Evolutionary conservation across 1,140 invertebrate species (phyloP).

Genomic region (Leptopilina boulardi): DNA sequence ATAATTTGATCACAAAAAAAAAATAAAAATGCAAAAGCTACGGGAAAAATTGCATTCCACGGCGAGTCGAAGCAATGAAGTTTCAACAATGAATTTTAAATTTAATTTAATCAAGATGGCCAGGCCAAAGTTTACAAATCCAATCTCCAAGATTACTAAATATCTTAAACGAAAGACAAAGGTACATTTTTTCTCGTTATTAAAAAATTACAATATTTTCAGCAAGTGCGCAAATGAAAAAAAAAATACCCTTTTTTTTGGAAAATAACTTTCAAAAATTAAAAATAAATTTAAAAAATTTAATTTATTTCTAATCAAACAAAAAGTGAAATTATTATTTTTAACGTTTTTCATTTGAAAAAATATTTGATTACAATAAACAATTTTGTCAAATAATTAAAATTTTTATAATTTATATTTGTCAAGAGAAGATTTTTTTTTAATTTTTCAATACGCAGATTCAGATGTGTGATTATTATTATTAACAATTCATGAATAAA

Average conservation of each 20-base stretch:
- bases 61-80: background rate
- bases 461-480: background rate
- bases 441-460: conserved; percentile 9
- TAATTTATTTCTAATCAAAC: too few relatives aligned
- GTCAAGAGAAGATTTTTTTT: too few relatives aligned
- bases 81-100: conserved; percentile 4
- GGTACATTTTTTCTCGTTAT: conserved; percentile 60
- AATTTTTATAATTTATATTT: too few relatives aligned
- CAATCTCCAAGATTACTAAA: conserved; percentile 69
- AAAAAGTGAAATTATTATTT: too few relatives aligned
- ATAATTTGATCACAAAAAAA: background rate
- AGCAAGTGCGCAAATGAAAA: too few relatives aligned
- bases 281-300: too few relatives aligned
- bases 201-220: too few relatives aligned
- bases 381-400: too few relatives aligned
- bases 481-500: background rate
- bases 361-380: too few relatives aligned
- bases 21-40: background rate
- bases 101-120: conserved; percentile 64
- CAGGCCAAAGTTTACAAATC: conserved; percentile 67
- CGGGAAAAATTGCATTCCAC: background rate
- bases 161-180: conserved; percentile 75
- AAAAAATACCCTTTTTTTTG: too few relatives aligned
- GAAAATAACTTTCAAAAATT: too few relatives aligned
- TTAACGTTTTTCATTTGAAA: too few relatives aligned